Percentiles rank a stretch among this genome's conserved stretches.
phyloP scores from a whole-genome alignment of 2,113 vertebrate species.

The Edolisoma coerulescens region DNA sequence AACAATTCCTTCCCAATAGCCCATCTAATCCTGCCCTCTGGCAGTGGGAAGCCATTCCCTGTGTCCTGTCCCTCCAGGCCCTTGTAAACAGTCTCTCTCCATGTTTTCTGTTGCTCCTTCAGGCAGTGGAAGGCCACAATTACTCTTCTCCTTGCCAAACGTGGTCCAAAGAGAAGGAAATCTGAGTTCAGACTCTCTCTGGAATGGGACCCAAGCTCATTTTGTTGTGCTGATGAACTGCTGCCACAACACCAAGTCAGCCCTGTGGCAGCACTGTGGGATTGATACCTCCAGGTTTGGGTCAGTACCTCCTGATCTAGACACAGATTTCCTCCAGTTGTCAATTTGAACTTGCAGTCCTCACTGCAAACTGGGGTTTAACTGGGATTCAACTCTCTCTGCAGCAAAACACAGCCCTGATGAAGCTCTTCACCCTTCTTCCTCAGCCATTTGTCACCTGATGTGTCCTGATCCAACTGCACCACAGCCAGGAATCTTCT shows the following conservation, averaged over 20 bases:
- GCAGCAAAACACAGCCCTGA: neutral
- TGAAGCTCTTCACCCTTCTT: neutral
- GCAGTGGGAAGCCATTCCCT: neutral
- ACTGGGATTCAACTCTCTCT: neutral
- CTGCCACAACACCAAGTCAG: no score
- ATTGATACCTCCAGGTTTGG: neutral
- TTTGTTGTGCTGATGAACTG: neutral
- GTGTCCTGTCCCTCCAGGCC: neutral
- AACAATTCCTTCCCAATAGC: no score
- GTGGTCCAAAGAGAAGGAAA: neutral
- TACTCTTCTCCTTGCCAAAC: neutral
- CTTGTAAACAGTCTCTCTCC: neutral
- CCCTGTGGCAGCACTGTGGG: neutral
- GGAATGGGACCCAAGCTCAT: rapidly evolving
- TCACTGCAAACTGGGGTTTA: neutral
- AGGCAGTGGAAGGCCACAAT: no score
- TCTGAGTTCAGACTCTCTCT: neutral
- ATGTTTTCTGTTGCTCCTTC: no score
- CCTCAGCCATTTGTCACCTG: neutral
- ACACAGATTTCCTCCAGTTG: neutral
- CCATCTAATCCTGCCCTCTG: neutral
- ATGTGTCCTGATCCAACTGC: neutral
- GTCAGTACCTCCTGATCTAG: neutral
- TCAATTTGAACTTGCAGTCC: neutral
- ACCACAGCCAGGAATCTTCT: neutral